These are phyloP conservation scores for Sinocyclocheilus rhinocerous DNA, from an alignment of 2,113 vertebrate species.

Conservation along the genomic window DNA sequence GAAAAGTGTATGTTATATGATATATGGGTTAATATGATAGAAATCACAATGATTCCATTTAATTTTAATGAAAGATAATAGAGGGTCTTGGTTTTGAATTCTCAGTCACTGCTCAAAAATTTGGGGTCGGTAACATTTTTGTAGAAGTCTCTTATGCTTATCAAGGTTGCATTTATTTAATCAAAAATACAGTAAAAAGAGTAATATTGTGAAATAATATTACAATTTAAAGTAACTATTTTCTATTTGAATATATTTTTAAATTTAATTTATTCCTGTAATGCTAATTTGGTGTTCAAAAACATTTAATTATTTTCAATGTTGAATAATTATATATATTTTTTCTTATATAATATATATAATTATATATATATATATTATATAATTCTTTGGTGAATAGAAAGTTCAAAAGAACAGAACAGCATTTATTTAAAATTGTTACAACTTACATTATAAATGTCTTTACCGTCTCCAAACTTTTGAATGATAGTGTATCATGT, in stretches of 20 bases:
- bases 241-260: background rate
- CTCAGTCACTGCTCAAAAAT: background rate
- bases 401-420: background rate
- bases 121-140: background rate
- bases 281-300: background rate
- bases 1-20: too few relatives aligned
- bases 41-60: background rate
- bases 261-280: background rate
- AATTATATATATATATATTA: too few relatives aligned
- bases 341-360: too few relatives aligned
- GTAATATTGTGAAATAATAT: background rate
- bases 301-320: too few relatives aligned
- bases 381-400: background rate
- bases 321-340: too few relatives aligned
- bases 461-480: background rate
- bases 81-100: background rate
- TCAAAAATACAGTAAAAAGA: background rate
- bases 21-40: background rate
- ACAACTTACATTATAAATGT: too few relatives aligned
- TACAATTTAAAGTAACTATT: background rate
- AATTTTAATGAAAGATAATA: background rate
- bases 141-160: background rate
- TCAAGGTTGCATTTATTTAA: background rate
- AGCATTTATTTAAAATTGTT: background rate
- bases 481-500: background rate